Base-by-base conservation (phyloP, 2,888 invertebrate genomes). In the Vesta saturnalis region DNA sequence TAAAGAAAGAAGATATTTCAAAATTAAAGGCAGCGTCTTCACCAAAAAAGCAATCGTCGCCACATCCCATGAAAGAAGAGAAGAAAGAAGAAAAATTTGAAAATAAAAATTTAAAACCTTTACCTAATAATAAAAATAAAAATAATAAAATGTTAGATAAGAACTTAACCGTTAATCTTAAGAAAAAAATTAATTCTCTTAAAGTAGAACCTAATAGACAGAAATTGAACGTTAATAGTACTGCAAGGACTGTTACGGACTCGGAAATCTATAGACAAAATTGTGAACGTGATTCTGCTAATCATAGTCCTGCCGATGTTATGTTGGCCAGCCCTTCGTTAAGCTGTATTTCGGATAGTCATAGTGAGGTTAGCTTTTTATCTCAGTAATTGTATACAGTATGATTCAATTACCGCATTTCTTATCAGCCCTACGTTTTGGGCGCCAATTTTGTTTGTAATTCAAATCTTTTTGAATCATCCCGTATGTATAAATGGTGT, bases 261-360 rank as follows among this genome's bases (percentile, higher is more conserved):
- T 61, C 69, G 35, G 76, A 77, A 19, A 61, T 71, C 21, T 69
- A 72, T 23, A 73, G 73, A 60, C 75, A 73, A 61, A 85, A 79
- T 81, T 76, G 81, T 72, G 77, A 83, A 78, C 68, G 92, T 78
- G 92, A 92, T 83, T 92, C 92, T 19, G 92, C 92, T 18, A 93
- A 92, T 83, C 92, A 92, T 78, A 93, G 93, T 83, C 92, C 92
- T 1, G 88, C 90, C 62, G 92, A 92, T 77, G 90, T 89, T 39
- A 89, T 84, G 82, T 81, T 91, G 76, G 91, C 89, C 74, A 90
- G 90, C 82, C 89, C 90, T 70, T 89, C 90, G 64, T 86, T 89
- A 79, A 89, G 90, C 84, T 88, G 89, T 82, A 90, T 89, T 81
- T 91, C 90, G 67, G 91, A 91, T 81, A 89, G 88, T 78, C 90